phyloP scores from a whole-genome alignment of 2,113 vertebrate genomes.

The Myrmecobius fasciatus region DNA sequence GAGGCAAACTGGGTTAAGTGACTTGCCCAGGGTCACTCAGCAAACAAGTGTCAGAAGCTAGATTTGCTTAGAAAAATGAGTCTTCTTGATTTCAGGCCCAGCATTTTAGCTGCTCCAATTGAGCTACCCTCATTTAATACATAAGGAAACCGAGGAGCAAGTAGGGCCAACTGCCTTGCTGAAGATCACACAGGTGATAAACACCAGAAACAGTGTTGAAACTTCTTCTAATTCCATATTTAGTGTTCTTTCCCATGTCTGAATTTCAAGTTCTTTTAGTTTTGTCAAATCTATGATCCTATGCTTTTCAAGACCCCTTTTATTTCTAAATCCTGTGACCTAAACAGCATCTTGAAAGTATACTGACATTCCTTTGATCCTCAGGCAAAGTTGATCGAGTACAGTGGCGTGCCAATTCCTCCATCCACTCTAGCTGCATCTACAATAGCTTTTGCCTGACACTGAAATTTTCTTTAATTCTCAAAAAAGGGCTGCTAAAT shows the following conservation, averaged over 20 bases:
- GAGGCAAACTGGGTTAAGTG: neutral
- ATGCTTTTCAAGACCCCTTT: neutral
- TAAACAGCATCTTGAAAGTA: neutral
- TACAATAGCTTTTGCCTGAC: neutral
- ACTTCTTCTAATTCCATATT: neutral
- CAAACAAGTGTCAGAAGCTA: neutral
- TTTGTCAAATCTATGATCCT: neutral
- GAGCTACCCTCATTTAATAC: neutral
- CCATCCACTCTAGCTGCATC: neutral
- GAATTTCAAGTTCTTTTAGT: neutral
- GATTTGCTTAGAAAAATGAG: neutral
- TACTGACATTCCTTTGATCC: neutral
- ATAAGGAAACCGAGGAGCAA: neutral
- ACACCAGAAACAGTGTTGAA: neutral
- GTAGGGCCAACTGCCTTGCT: neutral
- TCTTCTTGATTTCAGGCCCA: neutral
- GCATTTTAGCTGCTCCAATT: neutral
- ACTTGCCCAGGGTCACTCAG: neutral
- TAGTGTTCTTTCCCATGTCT: neutral
- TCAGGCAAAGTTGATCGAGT: neutral
- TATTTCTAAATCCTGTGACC: neutral
- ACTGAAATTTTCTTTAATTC: neutral
- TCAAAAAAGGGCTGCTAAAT: conserved; percentile 1
- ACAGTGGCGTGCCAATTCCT: neutral
- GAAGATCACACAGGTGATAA: neutral